Evolutionary conservation across 1,140 invertebrate genomes (phyloP).

Genomic region (Drosophila lacertosa): DNA sequence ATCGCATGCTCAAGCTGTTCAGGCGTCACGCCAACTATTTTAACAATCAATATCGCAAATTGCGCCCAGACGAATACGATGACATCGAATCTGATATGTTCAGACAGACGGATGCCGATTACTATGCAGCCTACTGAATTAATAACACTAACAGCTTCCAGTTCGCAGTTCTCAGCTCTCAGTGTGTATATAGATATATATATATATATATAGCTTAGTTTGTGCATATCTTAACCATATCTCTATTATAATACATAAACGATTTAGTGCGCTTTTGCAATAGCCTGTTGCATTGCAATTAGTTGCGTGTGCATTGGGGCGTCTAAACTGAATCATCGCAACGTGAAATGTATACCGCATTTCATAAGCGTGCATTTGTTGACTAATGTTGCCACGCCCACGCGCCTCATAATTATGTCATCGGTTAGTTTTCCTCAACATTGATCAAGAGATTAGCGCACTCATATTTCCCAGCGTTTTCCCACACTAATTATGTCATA

Average conservation of each 20-base stretch:
- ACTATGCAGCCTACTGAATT: constrained; percentile 59
- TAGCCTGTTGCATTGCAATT: constrained; percentile 34
- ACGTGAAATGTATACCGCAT: constrained; percentile 31
- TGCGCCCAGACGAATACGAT: constrained; percentile 74
- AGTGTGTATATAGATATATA: neutral
- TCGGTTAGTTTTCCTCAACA: constrained; percentile 35
- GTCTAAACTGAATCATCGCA: constrained; percentile 48
- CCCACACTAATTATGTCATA: constrained; percentile 57
- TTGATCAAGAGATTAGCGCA: constrained; percentile 40
- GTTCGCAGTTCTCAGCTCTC: constrained; percentile 4
- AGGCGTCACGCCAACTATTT: constrained; percentile 80
- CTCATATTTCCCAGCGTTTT: constrained; percentile 41
- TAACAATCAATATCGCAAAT: constrained; percentile 82
- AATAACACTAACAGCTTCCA: constrained; percentile 20
- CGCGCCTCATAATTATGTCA: constrained; percentile 42
- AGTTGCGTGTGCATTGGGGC: constrained; percentile 25
- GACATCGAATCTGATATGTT: constrained; percentile 12
- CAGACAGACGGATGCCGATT: constrained; percentile 27
- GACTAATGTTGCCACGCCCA: constrained; percentile 44
- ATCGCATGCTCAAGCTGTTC: constrained; percentile 82
- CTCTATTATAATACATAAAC: constrained; percentile 55
- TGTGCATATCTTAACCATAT: constrained; percentile 57
- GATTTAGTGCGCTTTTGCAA: constrained; percentile 17
- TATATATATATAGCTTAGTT: neutral
- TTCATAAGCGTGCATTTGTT: constrained; percentile 31